Evolutionary conservation across 2,113 vertebrate species (phyloP).

Genomic region (Electrona antarctica): DNA sequence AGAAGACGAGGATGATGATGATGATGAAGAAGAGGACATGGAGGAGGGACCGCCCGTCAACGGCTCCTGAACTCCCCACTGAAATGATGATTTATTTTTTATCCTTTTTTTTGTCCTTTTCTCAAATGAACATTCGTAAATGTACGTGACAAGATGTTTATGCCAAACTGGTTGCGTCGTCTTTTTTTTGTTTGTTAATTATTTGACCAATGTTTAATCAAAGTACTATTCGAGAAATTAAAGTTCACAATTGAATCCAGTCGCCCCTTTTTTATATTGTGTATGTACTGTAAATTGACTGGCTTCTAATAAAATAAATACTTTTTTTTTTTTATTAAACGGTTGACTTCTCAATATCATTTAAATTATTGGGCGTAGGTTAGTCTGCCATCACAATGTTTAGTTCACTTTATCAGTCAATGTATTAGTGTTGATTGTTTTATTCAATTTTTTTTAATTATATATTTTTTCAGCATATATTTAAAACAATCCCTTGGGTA

Average conservation of each 20-base stretch:
- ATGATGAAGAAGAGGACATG: slow-evolving; percentile 80
- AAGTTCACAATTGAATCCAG: no score
- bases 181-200: not conserved
- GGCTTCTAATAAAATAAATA: slow-evolving; percentile 26
- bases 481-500: no score
- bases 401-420: no score
- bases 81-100: not conserved
- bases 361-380: not conserved
- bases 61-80: slow-evolving; percentile 72
- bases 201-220: not conserved
- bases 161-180: no score
- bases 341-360: not conserved
- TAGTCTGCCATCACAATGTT: no score
- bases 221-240: no score
- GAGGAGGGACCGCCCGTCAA: slow-evolving; percentile 85
- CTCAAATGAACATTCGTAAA: not conserved
- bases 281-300: not conserved
- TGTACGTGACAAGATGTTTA: no score
- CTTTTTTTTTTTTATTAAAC: slow-evolving; percentile 6
- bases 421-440: no score
- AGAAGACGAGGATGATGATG: slow-evolving; percentile 39
- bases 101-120: not conserved
- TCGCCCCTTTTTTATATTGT: no score
- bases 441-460: no score
- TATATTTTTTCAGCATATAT: no score